Evolutionary conservation across 1,140 invertebrate species (phyloP).

Genomic region (Dendrolimus kikuchii): DNA sequence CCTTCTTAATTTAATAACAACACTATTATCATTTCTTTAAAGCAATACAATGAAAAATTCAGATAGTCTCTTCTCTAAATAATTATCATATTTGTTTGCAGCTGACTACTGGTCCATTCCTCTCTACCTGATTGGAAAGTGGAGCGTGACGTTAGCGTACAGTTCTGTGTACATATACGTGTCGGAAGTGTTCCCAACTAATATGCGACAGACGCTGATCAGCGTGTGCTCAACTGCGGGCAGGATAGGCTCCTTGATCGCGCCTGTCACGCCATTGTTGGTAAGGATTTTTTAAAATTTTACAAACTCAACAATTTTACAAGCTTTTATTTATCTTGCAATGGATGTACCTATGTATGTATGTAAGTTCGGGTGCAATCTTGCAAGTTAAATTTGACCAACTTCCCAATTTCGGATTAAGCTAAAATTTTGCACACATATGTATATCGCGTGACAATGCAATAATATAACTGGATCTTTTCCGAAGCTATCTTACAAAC

Average conservation of each 20-base stretch:
- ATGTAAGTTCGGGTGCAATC: too few relatives aligned
- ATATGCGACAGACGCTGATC: constrained; percentile 76
- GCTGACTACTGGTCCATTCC: constrained; percentile 53
- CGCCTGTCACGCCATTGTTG: constrained; percentile 76
- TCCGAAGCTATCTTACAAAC: too few relatives aligned
- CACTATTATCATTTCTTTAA: too few relatives aligned
- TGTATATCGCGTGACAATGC: too few relatives aligned
- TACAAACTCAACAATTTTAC: not conserved
- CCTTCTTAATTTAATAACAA: too few relatives aligned
- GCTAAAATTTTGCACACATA: too few relatives aligned
- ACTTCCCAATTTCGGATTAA: too few relatives aligned
- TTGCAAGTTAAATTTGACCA: too few relatives aligned
- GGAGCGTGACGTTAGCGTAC: constrained; percentile 76
- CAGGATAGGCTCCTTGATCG: constrained; percentile 78
- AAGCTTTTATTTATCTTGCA: too few relatives aligned
- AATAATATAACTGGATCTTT: too few relatives aligned
- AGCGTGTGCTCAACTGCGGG: constrained; percentile 80
- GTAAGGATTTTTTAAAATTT: constrained; percentile 39
- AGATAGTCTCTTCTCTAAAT: not conserved
- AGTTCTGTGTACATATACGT: constrained; percentile 79
- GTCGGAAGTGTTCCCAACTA: constrained; percentile 81
- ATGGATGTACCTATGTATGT: too few relatives aligned
- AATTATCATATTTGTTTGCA: constrained; percentile 19
- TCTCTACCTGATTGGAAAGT: constrained; percentile 77
- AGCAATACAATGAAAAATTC: not conserved